Base-by-base conservation (phyloP, 2,888 invertebrate genomes). In the Caenorhabditis uteleia region DNA sequence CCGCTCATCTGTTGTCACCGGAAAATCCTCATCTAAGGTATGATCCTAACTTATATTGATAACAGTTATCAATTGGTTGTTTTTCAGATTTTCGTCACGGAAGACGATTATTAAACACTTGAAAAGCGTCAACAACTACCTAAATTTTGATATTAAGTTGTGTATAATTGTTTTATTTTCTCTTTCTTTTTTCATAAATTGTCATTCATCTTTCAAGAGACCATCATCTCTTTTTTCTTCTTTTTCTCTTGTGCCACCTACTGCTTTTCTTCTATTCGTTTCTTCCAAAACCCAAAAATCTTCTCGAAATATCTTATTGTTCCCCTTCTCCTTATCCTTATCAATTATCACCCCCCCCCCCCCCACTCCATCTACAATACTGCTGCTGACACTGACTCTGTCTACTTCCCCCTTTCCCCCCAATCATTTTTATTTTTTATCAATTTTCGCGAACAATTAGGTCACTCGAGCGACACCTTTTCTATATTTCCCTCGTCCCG, bases 1-100 rank as follows among this genome's bases (percentile, higher is more conserved):
- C 88, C 93, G 95, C 39, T 66, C 70, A 44, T 80, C 82, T 34
- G 75, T 75, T 45, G 75, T 70, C 65, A 67, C 64, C 39, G 75
- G 75, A 64, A 75, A 75, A 65, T 62, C 67, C 42, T 57, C 67
- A 31, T 67, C 68, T 58, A 73, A 69, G 73, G 73, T 73, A 4
- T n/a, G 64, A 8, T 44, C 14, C 26, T 31, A 14, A 44, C 45
- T 8, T 14, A 16, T 12, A 7, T 44, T 26, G 14, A n/a, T 18
- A 14, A 46, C 27, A 45, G 16, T 12, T n/a, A 14, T 21, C n/a
- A 18, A 42, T 16, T 7, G 1, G 12, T 21, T 26, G 38, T 46
- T 29, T 70, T 75, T 21, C 69, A 75, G 75, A 68, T 75, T 50
- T 75, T 70, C 75, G 75, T 75, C 50, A 70, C 70, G 62, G 75